phyloP scores from a whole-genome alignment of 1,140 invertebrate genomes.

The Drosophila obscura region DNA sequence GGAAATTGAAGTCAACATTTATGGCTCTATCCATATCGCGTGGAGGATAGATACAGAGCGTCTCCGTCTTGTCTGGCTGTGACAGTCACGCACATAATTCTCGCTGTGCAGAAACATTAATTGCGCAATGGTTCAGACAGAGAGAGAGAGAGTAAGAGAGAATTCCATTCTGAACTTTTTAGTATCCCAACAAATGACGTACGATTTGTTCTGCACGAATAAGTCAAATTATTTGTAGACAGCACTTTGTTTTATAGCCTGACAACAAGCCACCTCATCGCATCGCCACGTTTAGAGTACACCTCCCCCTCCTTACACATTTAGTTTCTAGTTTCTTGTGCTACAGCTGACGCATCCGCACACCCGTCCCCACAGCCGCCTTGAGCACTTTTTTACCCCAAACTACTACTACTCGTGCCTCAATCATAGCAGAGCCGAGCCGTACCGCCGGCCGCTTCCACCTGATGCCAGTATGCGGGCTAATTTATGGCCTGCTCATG shows the following conservation, averaged over 20 bases:
- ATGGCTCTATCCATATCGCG: constrained; percentile 64
- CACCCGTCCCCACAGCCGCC: background rate
- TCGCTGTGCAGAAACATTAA: constrained; percentile 66
- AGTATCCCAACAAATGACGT: constrained; percentile 78
- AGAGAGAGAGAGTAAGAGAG: background rate
- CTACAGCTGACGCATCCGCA: constrained; percentile 43
- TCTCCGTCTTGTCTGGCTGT: constrained; percentile 56
- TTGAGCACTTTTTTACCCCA: constrained; percentile 37
- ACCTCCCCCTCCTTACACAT: background rate
- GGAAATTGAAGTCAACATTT: constrained; percentile 73
- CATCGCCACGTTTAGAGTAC: background rate
- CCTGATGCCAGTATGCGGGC: constrained; percentile 76
- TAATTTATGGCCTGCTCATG: constrained; percentile 76
- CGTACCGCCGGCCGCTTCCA: constrained; percentile 43
- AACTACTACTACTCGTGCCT: constrained; percentile 32
- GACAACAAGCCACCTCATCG: constrained; percentile 59
- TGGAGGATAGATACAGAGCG: constrained; percentile 24
- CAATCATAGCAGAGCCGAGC: constrained; percentile 44
- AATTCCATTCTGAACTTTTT: constrained; percentile 54
- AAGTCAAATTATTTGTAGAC: constrained; percentile 81
- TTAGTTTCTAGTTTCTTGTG: constrained; percentile 42
- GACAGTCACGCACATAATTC: constrained; percentile 76
- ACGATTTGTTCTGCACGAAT: constrained; percentile 81
- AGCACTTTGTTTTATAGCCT: constrained; percentile 79
- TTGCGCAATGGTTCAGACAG: constrained; percentile 58